Percentiles rank a stretch among this genome's conserved stretches.
Evolutionary conservation across 1,140 invertebrate genomes (phyloP).

Genomic region (Paraescarpia echinospica): DNA sequence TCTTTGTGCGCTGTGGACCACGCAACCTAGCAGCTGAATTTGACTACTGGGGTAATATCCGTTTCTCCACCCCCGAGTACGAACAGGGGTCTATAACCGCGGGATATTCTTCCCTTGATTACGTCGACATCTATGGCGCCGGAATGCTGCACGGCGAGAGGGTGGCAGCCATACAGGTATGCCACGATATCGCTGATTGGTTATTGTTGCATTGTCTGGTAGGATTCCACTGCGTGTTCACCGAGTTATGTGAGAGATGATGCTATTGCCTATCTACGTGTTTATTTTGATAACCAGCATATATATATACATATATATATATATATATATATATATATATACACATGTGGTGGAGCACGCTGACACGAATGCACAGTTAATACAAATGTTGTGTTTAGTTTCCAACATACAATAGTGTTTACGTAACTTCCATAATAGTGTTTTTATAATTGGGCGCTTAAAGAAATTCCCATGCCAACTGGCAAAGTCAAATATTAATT

Average conservation of each 20-base stretch:
- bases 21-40: constrained; percentile 70
- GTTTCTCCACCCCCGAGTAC: constrained; percentile 86
- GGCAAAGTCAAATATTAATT: no score
- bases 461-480: no score
- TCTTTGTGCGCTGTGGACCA: constrained; percentile 90
- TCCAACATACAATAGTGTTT: no score
- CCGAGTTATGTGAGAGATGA: neutral
- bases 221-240: neutral
- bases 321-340: no score
- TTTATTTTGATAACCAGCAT: no score
- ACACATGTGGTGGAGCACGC: no score
- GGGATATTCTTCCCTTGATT: constrained; percentile 71
- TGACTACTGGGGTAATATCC: constrained; percentile 94
- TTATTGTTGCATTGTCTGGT: constrained; percentile 22
- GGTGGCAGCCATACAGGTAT: constrained; percentile 76
- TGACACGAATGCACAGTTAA: no score
- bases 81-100: constrained; percentile 69
- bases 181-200: constrained; percentile 63
- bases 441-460: no score
- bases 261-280: neutral
- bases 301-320: no score
- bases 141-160: constrained; percentile 95
- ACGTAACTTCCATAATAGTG: no score
- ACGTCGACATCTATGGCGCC: constrained; percentile 88
- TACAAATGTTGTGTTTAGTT: no score